Percentiles rank a stretch among this genome's conserved stretches.
Evolutionary conservation across 2,113 vertebrate genomes (phyloP).

Genomic region (Grammatotria lemairii): DNA sequence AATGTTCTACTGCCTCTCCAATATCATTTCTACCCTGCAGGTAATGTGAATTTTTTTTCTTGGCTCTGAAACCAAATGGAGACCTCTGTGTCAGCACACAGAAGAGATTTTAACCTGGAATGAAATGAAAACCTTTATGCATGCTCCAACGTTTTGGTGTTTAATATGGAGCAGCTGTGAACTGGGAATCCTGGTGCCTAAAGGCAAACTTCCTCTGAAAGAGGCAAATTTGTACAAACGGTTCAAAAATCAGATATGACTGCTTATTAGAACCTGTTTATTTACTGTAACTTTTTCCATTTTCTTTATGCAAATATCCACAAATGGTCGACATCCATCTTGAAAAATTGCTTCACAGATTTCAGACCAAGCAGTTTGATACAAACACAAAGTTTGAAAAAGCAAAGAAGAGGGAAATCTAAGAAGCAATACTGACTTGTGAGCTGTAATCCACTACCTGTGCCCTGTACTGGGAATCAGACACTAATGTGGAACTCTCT

Average conservation of each 20-base stretch:
- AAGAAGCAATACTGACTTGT: neutral
- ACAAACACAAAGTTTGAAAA: neutral
- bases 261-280: conserved; percentile 3
- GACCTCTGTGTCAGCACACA: neutral
- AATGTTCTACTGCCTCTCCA: neutral
- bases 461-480: neutral
- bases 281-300: neutral
- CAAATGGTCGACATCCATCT: neutral
- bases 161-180: conserved; percentile 34
- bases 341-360: neutral
- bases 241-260: neutral
- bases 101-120: conserved; percentile 11
- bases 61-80: neutral
- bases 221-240: conserved; percentile 8
- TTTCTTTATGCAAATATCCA: neutral
- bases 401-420: neutral
- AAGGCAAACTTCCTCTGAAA: conserved; percentile 15
- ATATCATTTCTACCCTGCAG: conserved; percentile 32
- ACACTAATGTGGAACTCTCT: neutral
- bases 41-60: conserved; percentile 14
- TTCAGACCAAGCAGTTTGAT: neutral
- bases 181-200: conserved; percentile 1
- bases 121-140: conserved; percentile 20
- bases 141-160: conserved; percentile 1
- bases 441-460: neutral